Base-by-base conservation (phyloP, 2,113 vertebrate species). In the Elanoides forficatus region DNA sequence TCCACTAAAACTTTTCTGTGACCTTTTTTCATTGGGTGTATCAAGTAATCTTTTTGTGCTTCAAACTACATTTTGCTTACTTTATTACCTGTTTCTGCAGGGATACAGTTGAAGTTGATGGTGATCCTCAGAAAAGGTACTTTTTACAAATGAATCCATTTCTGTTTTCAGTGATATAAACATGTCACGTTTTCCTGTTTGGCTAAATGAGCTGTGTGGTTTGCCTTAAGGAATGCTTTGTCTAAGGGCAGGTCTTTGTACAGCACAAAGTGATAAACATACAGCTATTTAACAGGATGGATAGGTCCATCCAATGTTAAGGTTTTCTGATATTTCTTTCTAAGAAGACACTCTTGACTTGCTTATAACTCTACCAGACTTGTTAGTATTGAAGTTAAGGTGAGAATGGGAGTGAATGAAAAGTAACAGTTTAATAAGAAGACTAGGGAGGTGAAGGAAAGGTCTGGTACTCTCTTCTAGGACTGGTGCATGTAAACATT, bases 51-150 rank as follows among this genome's bases (percentile, higher is more conserved):
- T 18, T 79, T 19, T 50, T 74, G 6, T 66, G 15, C 53, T 79
- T 80, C 43, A 38, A 71, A 80, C 29, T 89, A 13, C 6, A 15
- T 83, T 95, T 85, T 88, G 45, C 40, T 93, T 68, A 50, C 58
- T 68, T 84, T 71, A 15, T 91, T 71, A 36, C 62, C 45, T 96
- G 32, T 97, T 96, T 93, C 94, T 95, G 48, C 87, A 99, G 99
- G 96, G 98, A 98, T 90, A 66, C 97, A 71, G 95, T 95, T 96
- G 98, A 99, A 78, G 98, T 88, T 82, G 98, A 98, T 97, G 98
- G 98, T 59, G 98, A 99, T 40, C 96, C 98, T 78, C 98, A 98
- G 93, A 98, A 98, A 95, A 98, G 98, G 99, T 99, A 97, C 30
- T 27, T 81, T 29, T 80, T 45, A 26, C 71, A 34, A 73, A 38